Evolutionary conservation across 2,113 vertebrate species (phyloP).

Genomic region (Piaya cayana): DNA sequence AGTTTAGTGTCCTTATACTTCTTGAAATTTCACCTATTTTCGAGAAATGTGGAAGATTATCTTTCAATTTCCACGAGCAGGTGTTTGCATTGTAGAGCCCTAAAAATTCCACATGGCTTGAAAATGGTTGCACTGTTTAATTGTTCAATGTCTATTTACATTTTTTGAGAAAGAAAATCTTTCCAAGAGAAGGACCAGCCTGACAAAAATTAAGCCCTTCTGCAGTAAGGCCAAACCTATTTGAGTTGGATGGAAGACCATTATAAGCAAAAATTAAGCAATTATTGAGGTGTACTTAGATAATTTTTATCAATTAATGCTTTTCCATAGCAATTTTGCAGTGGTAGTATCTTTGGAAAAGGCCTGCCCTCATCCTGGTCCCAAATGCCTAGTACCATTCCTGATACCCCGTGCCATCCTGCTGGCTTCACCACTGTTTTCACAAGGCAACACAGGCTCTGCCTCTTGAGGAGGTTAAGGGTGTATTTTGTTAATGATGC

Average conservation of each 20-base stretch:
- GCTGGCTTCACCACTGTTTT: background rate
- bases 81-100: background rate
- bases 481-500: background rate
- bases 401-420: background rate
- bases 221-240: background rate
- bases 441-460: fast-evolving
- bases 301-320: background rate
- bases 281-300: background rate
- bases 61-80: background rate
- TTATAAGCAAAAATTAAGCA: background rate
- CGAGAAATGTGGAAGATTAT: fast-evolving
- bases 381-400: background rate
- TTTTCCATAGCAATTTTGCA: background rate
- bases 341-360: background rate
- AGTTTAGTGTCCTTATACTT: background rate
- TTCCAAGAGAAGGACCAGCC: background rate
- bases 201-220: background rate
- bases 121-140: background rate
- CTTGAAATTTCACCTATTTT: background rate
- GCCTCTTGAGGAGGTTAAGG: background rate
- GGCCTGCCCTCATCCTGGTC: background rate
- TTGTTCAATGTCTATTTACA: background rate
- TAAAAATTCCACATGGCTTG: background rate
- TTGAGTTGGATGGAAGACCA: background rate
- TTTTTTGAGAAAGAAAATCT: background rate